Conservation (phyloP, 2,797 vertebrate genomes). For the Phaenicophaeus curvirostris region DNA sequence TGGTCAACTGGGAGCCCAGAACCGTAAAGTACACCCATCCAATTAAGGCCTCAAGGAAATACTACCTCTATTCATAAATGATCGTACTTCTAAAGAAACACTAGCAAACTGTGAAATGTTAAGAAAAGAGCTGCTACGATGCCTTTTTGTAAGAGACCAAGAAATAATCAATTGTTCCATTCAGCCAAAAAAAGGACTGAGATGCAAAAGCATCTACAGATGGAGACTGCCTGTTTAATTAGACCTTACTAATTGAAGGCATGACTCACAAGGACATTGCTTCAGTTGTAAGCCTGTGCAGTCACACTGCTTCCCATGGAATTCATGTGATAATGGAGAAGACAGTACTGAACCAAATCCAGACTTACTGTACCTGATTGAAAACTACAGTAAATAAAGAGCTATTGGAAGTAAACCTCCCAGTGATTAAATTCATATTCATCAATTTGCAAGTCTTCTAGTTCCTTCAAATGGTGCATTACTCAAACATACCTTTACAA, state of each 20-base stretch:
- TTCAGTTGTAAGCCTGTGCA: neutral
- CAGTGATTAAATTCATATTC: neutral
- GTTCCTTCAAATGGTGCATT: neutral
- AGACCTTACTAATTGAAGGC: neutral
- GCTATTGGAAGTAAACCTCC: neutral
- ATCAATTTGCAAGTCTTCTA: neutral
- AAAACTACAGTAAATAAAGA: slow-evolving; percentile 10
- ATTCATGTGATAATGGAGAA: neutral
- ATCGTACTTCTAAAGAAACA: neutral
- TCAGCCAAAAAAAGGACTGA: neutral
- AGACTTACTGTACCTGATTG: neutral
- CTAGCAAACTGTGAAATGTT: neutral
- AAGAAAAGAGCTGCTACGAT: neutral
- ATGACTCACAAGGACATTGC: neutral
- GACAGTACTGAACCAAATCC: neutral
- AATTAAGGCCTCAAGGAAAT: neutral
- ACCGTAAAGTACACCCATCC: neutral
- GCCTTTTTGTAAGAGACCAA: neutral
- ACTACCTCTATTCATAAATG: neutral
- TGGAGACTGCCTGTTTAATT: slow-evolving; percentile 41
- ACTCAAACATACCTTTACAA: neutral
- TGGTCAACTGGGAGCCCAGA: neutral
- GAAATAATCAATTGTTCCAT: neutral
- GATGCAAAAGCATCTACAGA: neutral
- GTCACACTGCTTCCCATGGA: neutral